Base-by-base conservation (phyloP, 1,140 invertebrate species). In the Heliothis virescens region DNA sequence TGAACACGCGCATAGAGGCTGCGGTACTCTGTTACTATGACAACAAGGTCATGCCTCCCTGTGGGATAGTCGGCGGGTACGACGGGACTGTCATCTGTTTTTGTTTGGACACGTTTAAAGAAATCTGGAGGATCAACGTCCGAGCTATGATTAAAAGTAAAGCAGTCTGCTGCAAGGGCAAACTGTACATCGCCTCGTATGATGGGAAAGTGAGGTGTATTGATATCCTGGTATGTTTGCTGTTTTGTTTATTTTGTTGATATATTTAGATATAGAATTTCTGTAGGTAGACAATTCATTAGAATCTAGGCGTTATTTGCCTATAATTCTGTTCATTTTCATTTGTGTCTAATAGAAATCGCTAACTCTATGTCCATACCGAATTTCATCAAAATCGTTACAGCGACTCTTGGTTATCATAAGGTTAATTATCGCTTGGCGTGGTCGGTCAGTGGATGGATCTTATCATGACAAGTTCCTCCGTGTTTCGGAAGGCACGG, bases 161-260 rank as follows among this genome's bases (percentile, higher is more conserved):
- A 84, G 96, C 96, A 7, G 85, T 95, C 63, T 89, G 92, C 79
- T 94, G 90, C 77, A 89, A 91, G 16, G 89, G 87, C 74, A 81
- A 84, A 7, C 87, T 97, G 52, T 96, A 96, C 86, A 91, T 97
- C 82, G 97, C 97, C 16, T 96, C 97, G 50, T 97, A 98, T 89
- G 97, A 97, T 88, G 95, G 95, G 59, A 88, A 94, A 85, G 82
- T 97, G 16, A 96, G 97, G 84, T 96, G 96, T 82, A 87, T 97
- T 79, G 91, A 95, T 88, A 84, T 95, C 21, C 63, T 94, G 90
- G 97, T 97, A 95, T 73, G 83, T 84, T 76, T 60, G 53, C 50
- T 67, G 2, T 76, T 73, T 75, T n/a, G n/a, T n/a, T n/a, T n/a
- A n/a, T 34, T 72, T 57, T 55, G 7, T 67, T 63, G 13, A 12